phyloP scores from a whole-genome alignment of 2,888 invertebrate genomes.

The Sinopyrophorus schimmeli region DNA sequence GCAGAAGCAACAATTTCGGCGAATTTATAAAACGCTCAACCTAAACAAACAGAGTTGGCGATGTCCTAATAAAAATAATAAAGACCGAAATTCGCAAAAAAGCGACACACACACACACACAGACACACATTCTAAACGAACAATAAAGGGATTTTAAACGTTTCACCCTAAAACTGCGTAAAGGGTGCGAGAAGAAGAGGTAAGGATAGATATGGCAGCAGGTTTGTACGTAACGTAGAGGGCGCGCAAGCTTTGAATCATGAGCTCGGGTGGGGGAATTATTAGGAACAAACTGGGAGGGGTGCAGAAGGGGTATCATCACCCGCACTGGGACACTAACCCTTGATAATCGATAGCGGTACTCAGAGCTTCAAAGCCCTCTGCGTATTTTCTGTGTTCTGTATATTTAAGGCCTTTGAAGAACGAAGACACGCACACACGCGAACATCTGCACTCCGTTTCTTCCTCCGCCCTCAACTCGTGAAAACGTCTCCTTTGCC shows the following conservation, averaged over 20 bases:
- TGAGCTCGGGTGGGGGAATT: neutral
- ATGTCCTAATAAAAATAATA: too few species aligned
- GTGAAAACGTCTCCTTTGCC: too few species aligned
- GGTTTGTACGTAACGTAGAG: constrained; percentile 16
- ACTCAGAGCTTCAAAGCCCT: constrained; percentile 27
- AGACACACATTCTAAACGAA: constrained; percentile 14
- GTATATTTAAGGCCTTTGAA: constrained; percentile 15
- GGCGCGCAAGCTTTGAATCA: constrained; percentile 19
- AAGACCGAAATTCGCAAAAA: constrained; percentile 7
- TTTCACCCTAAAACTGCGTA: constrained; percentile 8
- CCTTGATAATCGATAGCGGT: constrained; percentile 28
- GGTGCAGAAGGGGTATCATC: constrained; percentile 6
- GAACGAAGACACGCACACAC: constrained; percentile 5
- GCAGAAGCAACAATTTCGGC: too few species aligned
- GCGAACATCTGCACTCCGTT: constrained; percentile 7
- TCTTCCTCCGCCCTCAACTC: neutral
- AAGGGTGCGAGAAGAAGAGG: too few species aligned
- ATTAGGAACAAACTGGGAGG: too few species aligned
- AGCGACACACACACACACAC: too few species aligned
- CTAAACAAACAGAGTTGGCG: too few species aligned
- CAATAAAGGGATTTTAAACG: constrained; percentile 12
- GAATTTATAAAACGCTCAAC: too few species aligned
- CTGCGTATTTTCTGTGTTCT: constrained; percentile 22
- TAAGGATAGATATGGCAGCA: constrained; percentile 12
- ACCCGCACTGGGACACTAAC: constrained; percentile 26